A percentile compares a stretch with the other conserved stretches of the same genome.
These are phyloP conservation scores for Melanotaenia duboulayi DNA, from an alignment of 2,113 vertebrate genomes.

Conservation along the genomic window DNA sequence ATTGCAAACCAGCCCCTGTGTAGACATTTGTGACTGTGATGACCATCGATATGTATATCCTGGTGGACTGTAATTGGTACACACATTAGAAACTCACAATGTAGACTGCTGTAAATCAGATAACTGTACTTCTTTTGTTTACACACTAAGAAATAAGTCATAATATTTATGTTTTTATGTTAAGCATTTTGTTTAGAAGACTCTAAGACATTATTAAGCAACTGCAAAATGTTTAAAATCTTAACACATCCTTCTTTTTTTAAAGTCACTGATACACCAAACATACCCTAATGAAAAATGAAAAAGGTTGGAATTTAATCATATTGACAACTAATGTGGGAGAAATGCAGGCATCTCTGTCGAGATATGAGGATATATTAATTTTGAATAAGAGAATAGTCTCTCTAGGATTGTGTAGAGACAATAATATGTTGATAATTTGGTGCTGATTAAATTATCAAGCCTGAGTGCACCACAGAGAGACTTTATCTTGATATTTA, in stretches of 20 bases:
- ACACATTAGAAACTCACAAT: neutral
- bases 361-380: slow-evolving; percentile 23
- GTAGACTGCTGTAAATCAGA: neutral
- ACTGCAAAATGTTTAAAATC: neutral
- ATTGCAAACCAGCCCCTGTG: slow-evolving; percentile 4
- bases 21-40: neutral
- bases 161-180: neutral
- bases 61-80: neutral
- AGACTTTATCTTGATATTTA: slow-evolving; percentile 38
- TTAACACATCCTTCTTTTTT: neutral
- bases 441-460: slow-evolving; percentile 44
- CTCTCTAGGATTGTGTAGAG: slow-evolving; percentile 27
- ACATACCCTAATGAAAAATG: neutral
- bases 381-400: slow-evolving; percentile 31
- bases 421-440: slow-evolving; percentile 43
- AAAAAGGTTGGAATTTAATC: slow-evolving; percentile 1
- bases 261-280: too few species aligned
- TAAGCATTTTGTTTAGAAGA: neutral
- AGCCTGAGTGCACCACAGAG: slow-evolving; percentile 32
- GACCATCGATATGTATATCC: neutral
- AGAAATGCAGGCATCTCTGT: slow-evolving; percentile 14
- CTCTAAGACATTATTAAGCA: neutral
- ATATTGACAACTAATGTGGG: neutral
- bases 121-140: neutral
- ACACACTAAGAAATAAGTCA: neutral